These are phyloP conservation scores for Tetramorium parvispinum DNA, from an alignment of 1,140 invertebrate genomes.

Conservation along the genomic window DNA sequence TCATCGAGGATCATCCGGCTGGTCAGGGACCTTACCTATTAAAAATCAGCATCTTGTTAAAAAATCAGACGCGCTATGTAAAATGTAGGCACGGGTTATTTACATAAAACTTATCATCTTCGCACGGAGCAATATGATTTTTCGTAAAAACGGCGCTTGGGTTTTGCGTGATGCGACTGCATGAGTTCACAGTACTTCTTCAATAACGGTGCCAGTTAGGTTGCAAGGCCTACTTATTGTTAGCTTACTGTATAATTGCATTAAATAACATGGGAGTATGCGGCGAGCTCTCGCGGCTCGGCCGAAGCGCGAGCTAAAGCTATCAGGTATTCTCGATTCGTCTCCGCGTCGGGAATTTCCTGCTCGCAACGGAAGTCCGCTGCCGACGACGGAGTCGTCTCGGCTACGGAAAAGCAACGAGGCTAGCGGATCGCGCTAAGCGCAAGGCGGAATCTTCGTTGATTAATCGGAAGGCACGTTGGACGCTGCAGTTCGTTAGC, in stretches of 20 bases:
- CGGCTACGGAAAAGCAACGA: constrained; percentile 12
- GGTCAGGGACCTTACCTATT: not conserved
- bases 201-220: not conserved
- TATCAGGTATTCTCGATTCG: constrained; percentile 4
- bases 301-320: not conserved
- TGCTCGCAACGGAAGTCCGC: not conserved
- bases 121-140: not conserved
- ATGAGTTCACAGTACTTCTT: not conserved
- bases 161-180: not conserved
- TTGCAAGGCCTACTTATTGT: not conserved
- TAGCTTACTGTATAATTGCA: not conserved
- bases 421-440: not conserved
- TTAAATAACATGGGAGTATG: not conserved
- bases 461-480: constrained; percentile 44
- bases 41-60: not conserved
- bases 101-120: not conserved
- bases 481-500: constrained; percentile 18
- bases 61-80: not conserved
- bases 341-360: not conserved
- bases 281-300: not conserved
- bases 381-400: not conserved
- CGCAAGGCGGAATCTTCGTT: constrained; percentile 13
- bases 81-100: not conserved
- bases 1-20: not conserved
- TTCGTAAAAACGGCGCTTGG: not conserved